phyloP scores from a whole-genome alignment of 1,140 invertebrate genomes.

The Magallana ariakensis region DNA sequence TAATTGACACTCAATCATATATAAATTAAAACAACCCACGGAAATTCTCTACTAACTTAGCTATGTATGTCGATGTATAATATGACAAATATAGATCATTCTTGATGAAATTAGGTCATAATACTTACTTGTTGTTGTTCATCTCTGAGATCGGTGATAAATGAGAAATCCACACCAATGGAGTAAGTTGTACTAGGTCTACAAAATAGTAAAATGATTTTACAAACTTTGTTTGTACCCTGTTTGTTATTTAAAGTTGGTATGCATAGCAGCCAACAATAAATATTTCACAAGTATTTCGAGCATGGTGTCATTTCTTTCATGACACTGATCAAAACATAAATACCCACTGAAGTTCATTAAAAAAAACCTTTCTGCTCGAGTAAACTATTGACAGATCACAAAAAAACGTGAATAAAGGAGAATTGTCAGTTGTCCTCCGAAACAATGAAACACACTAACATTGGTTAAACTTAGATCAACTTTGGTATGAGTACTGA shows the following conservation, averaged over 20 bases:
- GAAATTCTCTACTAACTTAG: too few relatives aligned
- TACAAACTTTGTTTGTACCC: too few relatives aligned
- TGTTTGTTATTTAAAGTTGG: neutral
- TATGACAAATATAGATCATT: neutral
- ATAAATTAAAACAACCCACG: too few relatives aligned
- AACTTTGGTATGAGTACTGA: too few relatives aligned
- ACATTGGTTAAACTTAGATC: too few relatives aligned
- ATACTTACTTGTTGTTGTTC: slow-evolving; percentile 28
- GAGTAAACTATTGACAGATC: too few relatives aligned
- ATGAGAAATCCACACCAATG: neutral
- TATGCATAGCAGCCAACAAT: neutral
- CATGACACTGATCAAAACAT: neutral
- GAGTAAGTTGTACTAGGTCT: neutral
- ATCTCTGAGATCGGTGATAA: neutral
- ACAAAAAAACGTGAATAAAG: too few relatives aligned
- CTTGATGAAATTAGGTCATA: neutral
- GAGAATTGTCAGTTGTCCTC: too few relatives aligned
- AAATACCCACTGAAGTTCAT: too few relatives aligned
- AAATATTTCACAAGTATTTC: neutral
- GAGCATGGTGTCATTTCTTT: neutral
- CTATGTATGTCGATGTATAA: neutral
- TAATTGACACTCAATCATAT: too few relatives aligned
- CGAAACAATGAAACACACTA: too few relatives aligned
- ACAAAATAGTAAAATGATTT: neutral
- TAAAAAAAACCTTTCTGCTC: too few relatives aligned